Conservation (phyloP, 1,140 invertebrate species). For the Acromyrmex heyeri region DNA sequence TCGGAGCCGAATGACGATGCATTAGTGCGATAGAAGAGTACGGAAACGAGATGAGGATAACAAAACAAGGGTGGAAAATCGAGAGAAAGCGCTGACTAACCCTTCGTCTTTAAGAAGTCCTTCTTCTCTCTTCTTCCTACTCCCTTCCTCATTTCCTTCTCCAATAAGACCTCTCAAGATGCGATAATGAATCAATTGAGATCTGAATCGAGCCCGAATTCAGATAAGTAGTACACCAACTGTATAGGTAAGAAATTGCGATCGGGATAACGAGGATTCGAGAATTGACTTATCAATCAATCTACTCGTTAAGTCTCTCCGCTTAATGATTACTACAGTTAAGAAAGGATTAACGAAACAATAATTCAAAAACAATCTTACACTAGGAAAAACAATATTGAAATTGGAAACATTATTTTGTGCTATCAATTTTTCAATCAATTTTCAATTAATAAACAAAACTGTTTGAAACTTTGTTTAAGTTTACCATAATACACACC, state of each 20-base stretch:
- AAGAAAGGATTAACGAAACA: constrained; percentile 7
- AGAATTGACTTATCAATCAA: constrained; percentile 19
- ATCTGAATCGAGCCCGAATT: constrained; percentile 58
- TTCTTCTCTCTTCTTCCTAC: constrained; percentile 10
- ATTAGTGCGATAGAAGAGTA: constrained; percentile 79
- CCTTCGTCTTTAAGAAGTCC: constrained; percentile 53
- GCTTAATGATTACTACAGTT: neutral
- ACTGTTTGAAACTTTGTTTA: neutral
- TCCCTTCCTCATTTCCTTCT: constrained; percentile 45
- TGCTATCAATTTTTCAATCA: neutral
- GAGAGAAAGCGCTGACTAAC: constrained; percentile 56
- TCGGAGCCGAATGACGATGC: constrained; percentile 78
- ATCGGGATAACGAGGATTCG: constrained; percentile 30
- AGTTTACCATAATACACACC: too few species aligned
- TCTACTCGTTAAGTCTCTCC: neutral
- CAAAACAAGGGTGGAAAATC: constrained; percentile 77
- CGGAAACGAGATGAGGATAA: constrained; percentile 76
- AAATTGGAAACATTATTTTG: neutral
- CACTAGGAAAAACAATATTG: neutral
- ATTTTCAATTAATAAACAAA: neutral
- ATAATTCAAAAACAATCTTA: neutral
- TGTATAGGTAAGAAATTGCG: neutral
- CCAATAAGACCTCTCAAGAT: constrained; percentile 64
- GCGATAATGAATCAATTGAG: constrained; percentile 83
- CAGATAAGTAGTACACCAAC: constrained; percentile 45